These are phyloP conservation scores for Triplophysa dalaica DNA, from an alignment of 2,113 vertebrate genomes.

Conservation along the genomic window DNA sequence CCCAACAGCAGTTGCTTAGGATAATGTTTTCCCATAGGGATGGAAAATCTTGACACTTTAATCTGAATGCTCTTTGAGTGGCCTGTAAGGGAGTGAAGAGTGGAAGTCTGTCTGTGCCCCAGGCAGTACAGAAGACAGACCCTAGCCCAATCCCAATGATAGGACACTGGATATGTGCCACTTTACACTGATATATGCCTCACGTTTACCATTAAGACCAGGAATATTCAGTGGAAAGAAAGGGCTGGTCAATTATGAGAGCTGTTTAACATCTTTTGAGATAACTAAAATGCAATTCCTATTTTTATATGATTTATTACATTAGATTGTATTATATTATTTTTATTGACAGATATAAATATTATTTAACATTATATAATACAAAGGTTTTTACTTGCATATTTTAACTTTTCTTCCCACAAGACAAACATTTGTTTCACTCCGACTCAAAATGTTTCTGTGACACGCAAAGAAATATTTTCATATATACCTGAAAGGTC, in stretches of 20 bases:
- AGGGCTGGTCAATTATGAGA: too few relatives aligned
- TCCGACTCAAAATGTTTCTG: not conserved
- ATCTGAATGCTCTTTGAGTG: not conserved
- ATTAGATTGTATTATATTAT: too few relatives aligned
- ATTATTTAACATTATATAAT: too few relatives aligned
- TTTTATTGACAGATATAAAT: too few relatives aligned
- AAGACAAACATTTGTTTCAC: too few relatives aligned
- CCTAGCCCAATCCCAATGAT: not conserved
- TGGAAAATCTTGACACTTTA: not conserved
- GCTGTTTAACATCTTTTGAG: too few relatives aligned
- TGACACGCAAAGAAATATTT: constrained; percentile 22
- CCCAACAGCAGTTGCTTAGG: not conserved
- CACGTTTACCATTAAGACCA: too few relatives aligned
- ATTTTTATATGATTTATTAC: too few relatives aligned
- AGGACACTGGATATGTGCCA: not conserved
- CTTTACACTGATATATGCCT: too few relatives aligned
- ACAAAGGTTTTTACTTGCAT: not conserved
- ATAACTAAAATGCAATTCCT: too few relatives aligned
- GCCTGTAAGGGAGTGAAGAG: not conserved
- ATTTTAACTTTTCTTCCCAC: too few relatives aligned
- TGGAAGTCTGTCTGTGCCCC: not conserved
- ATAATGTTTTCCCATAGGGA: not conserved
- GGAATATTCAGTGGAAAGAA: too few relatives aligned
- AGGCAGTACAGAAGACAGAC: not conserved
- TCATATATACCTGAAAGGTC: not conserved